Evolutionary conservation across 2,888 invertebrate species (phyloP).

Genomic region (Trachelus troglodyta): DNA sequence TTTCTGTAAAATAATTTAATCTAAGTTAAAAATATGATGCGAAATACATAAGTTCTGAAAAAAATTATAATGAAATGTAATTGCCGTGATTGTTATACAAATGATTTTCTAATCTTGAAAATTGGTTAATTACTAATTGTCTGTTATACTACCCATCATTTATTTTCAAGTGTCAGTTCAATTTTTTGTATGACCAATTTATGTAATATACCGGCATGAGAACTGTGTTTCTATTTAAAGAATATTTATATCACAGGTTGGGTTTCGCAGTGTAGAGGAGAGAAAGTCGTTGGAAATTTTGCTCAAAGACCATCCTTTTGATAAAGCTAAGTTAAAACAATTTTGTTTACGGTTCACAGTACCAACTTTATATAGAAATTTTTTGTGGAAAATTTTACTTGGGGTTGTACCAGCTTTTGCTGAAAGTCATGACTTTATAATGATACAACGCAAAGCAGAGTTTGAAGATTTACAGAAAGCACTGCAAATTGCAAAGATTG

Average conservation of each 20-base stretch:
- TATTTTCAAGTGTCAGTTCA: too few species aligned
- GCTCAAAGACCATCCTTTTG: conserved; percentile 85
- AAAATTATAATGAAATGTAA: too few species aligned
- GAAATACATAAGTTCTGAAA: too few species aligned
- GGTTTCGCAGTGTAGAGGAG: conserved; percentile 90
- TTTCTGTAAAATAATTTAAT: too few species aligned
- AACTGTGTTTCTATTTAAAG: too few species aligned
- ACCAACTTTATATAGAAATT: conserved; percentile 81
- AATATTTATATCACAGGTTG: conserved; percentile 70
- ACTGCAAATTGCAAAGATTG: conserved; percentile 75
- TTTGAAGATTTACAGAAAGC: conserved; percentile 81
- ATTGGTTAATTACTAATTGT: too few species aligned
- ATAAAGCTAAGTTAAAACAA: conserved; percentile 82
- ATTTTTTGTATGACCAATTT: too few species aligned
- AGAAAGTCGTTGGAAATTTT: conserved; percentile 91
- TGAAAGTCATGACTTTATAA: conserved; percentile 80
- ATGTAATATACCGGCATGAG: too few species aligned
- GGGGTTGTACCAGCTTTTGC: conserved; percentile 83
- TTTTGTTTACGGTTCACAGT: conserved; percentile 88
- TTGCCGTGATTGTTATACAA: too few species aligned
- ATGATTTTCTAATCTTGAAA: too few species aligned
- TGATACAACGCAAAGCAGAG: conserved; percentile 79
- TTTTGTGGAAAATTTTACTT: conserved; percentile 88
- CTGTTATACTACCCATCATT: neutral
- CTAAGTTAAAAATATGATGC: too few species aligned